These are phyloP conservation scores for Noctua comes DNA, from an alignment of 2,888 invertebrate species.

Conservation along the genomic window DNA sequence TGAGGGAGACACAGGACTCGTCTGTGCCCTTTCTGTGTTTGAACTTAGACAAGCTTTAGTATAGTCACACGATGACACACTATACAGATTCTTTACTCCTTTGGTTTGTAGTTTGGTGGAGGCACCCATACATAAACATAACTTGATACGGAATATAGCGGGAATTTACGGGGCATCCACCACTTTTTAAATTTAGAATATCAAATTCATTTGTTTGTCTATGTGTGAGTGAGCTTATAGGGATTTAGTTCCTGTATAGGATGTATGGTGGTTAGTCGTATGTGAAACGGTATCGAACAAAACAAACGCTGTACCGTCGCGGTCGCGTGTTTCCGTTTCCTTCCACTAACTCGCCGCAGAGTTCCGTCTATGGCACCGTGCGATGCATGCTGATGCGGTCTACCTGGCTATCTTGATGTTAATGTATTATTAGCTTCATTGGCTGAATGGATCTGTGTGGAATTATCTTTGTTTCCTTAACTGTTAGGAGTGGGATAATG, in stretches of 20 bases:
- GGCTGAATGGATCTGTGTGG: constrained; percentile 37
- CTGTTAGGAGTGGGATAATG: constrained; percentile 23
- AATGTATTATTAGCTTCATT: constrained; percentile 60
- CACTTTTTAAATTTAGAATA: background rate
- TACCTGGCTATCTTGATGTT: constrained; percentile 52
- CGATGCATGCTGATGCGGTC: constrained; percentile 70
- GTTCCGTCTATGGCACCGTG: constrained; percentile 73
- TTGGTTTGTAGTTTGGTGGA: background rate
- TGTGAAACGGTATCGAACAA: constrained; percentile 69
- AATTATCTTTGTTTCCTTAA: constrained; percentile 30
- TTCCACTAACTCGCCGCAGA: constrained; percentile 74
- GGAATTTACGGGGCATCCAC: background rate
- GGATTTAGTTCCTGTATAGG: constrained; percentile 17
- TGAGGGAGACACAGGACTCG: constrained; percentile 32
- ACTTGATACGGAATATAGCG: background rate
- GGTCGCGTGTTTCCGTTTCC: constrained; percentile 77
- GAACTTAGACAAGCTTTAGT: constrained; percentile 4
- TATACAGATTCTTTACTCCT: background rate
- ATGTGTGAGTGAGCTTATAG: background rate
- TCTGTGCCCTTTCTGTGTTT: constrained; percentile 25
- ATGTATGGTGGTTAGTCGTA: constrained; percentile 47
- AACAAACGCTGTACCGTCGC: constrained; percentile 67
- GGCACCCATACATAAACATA: background rate
- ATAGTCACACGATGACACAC: background rate
- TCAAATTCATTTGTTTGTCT: background rate